Conservation (phyloP, 1,140 invertebrate genomes). For the Drosophila kohkoa region DNA sequence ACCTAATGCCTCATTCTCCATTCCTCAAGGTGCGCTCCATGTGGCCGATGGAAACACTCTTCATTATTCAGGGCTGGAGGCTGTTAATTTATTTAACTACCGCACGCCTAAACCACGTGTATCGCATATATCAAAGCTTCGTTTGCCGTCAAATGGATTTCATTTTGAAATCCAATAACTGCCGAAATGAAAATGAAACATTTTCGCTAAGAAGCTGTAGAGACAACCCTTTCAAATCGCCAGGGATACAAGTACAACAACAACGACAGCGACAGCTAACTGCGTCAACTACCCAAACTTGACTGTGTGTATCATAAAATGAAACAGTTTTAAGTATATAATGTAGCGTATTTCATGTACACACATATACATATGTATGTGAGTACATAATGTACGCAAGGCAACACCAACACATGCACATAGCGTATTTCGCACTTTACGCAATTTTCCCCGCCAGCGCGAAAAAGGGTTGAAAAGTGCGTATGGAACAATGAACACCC, state of each 20-base stretch:
- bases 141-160: slow-evolving; percentile 77
- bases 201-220: slow-evolving; percentile 34
- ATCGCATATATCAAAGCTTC: slow-evolving; percentile 76
- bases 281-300: too few species aligned
- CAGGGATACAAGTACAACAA: slow-evolving; percentile 12
- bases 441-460: slow-evolving; percentile 79
- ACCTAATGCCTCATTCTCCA: neutral
- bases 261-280: slow-evolving; percentile 20
- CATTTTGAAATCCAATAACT: slow-evolving; percentile 82
- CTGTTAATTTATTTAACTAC: slow-evolving; percentile 79
- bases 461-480: slow-evolving; percentile 80
- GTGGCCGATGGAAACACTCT: neutral
- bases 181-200: slow-evolving; percentile 67
- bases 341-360: slow-evolving; percentile 43
- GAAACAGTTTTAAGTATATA: slow-evolving; percentile 74
- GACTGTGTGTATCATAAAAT: slow-evolving; percentile 53
- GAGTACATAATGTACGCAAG: slow-evolving; percentile 41
- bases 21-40: neutral
- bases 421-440: slow-evolving; percentile 74
- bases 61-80: slow-evolving; percentile 30
- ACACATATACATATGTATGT: slow-evolving; percentile 24
- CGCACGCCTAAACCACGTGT: slow-evolving; percentile 55
- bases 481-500: slow-evolving; percentile 63
- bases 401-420: slow-evolving; percentile 30
- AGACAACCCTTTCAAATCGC: slow-evolving; percentile 60